These are phyloP conservation scores for Pseudochirops corinnae DNA, from an alignment of 2,797 vertebrate species.

Conservation along the genomic window DNA sequence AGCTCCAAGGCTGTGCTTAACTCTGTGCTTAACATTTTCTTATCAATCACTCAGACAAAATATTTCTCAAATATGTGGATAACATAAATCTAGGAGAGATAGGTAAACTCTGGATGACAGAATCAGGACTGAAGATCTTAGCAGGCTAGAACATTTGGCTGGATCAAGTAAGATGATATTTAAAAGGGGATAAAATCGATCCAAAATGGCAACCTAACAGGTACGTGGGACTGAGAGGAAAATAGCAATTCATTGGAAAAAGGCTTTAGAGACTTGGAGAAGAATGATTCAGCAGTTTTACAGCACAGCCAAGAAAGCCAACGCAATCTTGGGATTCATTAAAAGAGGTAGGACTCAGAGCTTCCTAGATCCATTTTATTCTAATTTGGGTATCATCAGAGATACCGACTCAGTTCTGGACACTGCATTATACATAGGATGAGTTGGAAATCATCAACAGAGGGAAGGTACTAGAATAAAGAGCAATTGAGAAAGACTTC, in stretches of 20 bases:
- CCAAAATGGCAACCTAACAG: not conserved
- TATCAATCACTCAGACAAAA: not conserved
- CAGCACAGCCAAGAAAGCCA: not conserved
- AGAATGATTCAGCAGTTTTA: not conserved
- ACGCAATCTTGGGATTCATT: not conserved
- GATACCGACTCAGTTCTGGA: not conserved
- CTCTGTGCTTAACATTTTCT: not conserved
- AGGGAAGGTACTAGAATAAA: not conserved
- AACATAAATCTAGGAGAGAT: not conserved
- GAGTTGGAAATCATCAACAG: not conserved
- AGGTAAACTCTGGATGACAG: not conserved
- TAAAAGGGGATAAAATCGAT: not conserved
- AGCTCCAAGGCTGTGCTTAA: not conserved
- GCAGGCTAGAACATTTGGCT: not conserved
- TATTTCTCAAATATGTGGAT: not conserved
- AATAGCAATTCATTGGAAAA: not conserved
- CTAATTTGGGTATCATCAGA: not conserved
- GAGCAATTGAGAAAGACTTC: not conserved
- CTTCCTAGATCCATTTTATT: not conserved
- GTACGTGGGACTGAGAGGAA: not conserved
- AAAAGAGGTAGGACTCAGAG: not conserved
- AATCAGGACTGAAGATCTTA: not conserved
- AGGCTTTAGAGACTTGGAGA: not conserved
- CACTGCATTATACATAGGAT: not conserved
- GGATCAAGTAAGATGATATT: not conserved